Evolutionary conservation across 2,797 vertebrate genomes (phyloP).

Genomic region (Poecilia velifera): DNA sequence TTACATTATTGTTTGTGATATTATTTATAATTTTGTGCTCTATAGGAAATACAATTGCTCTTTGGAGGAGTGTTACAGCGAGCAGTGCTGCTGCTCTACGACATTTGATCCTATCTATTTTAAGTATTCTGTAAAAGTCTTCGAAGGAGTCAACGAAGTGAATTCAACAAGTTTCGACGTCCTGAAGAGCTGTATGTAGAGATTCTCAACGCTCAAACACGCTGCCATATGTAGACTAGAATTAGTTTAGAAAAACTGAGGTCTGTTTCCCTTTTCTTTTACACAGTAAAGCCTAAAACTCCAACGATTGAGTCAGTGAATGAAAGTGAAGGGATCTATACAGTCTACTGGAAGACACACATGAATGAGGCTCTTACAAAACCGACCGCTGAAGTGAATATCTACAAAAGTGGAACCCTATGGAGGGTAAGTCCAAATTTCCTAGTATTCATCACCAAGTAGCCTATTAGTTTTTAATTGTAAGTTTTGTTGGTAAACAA

Average conservation of each 20-base stretch:
- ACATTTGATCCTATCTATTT: fast-evolving
- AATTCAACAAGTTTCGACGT: neutral
- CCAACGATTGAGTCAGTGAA: constrained; percentile 45
- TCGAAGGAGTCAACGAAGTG: fast-evolving
- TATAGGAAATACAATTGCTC: neutral
- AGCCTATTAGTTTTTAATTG: neutral
- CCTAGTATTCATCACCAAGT: neutral
- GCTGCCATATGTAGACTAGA: neutral
- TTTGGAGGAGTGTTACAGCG: neutral
- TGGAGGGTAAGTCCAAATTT: constrained; percentile 19
- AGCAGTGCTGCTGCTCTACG: constrained; percentile 37
- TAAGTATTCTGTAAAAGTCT: neutral
- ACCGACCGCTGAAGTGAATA: neutral
- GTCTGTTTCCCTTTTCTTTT: neutral
- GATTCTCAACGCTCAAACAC: neutral
- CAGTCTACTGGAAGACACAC: constrained; percentile 48
- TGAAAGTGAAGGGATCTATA: constrained; percentile 9
- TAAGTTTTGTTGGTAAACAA: neutral
- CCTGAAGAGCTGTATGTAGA: constrained; percentile 16
- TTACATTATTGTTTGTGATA: too few relatives aligned
- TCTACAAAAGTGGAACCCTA: constrained; percentile 41
- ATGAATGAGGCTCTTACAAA: fast-evolving
- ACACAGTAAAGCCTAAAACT: constrained; percentile 57
- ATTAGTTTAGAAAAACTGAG: neutral
- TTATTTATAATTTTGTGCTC: neutral